Evolutionary conservation across 2,797 vertebrate species (phyloP).

Genomic region (Lates japonicus): DNA sequence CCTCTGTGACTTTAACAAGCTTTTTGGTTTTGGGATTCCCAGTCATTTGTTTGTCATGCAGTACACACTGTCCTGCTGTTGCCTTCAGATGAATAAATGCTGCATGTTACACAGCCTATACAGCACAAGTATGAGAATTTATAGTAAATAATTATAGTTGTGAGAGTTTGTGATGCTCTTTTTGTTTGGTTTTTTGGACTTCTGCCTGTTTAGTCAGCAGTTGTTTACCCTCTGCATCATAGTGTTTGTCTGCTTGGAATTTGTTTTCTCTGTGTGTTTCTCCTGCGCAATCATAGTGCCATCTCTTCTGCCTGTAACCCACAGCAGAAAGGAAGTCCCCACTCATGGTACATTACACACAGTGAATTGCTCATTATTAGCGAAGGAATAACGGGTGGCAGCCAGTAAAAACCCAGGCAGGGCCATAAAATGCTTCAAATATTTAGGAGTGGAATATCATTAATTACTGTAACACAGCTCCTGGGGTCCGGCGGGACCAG

Average conservation of each 20-base stretch:
- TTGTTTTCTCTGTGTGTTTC: constrained; percentile 1
- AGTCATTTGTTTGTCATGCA: constrained; percentile 26
- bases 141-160: neutral
- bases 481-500: constrained; percentile 29
- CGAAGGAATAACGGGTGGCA: constrained; percentile 22
- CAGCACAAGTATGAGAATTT: neutral
- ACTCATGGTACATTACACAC: constrained; percentile 29
- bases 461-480: constrained; percentile 64
- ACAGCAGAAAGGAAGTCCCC: constrained; percentile 30
- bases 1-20: constrained; percentile 14
- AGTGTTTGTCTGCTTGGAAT: neutral
- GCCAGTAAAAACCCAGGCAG: constrained; percentile 48
- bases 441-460: constrained; percentile 63
- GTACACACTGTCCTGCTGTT: neutral
- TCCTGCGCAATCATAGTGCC: neutral
- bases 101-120: neutral
- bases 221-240: neutral
- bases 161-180: neutral
- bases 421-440: constrained; percentile 64
- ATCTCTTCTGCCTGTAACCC: neutral
- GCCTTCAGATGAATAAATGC: neutral
- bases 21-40: constrained; percentile 22
- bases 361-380: constrained; percentile 49
- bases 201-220: neutral
- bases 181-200: neutral